Base-by-base conservation (phyloP, 1,140 invertebrate genomes). In the Glossosoma conforme region DNA sequence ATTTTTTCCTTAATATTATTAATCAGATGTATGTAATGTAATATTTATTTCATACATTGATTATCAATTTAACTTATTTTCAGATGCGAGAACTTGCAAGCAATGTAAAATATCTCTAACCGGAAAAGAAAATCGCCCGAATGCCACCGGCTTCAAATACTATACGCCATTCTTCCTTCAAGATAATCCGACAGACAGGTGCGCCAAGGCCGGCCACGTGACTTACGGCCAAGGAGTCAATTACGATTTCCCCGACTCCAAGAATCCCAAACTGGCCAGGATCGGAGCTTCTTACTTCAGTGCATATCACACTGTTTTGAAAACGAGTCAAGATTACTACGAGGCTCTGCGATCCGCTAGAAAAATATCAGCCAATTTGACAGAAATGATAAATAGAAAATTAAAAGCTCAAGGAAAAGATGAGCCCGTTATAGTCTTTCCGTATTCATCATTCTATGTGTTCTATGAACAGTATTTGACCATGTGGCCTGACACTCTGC, bases 381-480 rank as follows among this genome's bases (percentile, higher is more conserved):
- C 91, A 0, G 65, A 77, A 9, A 89, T 83, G 56, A 70, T 97
- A 4, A 86, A 87, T 56, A 63, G 60, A 0, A 76, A 81, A 56
- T 56, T 85, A 3, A 65, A 67, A 44, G 63, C 64, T 1, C 59
- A 64, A 18, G 76, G 72, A 11, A 61, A 65, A 47, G 77, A 72
- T 18, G 52, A 70, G 2, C 74, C 77, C 3, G 77, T 89, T 24
- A 83, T 87, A 71, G 92, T 98, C n/a, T 98, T 97, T 69, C 92
- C 95, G 0, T 98, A 98, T 75, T 96, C 93, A 55, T 83, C 98
- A 17, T 98, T 98, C 71, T 98, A 99, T 65, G 95, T 99, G 9
- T 99, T 97, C 72, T 99, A 99, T 65, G 97, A 99, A 68, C 97
- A 99, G 74, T 99, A 99, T 71, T 73, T 98, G 49, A 97, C 92